Evolutionary conservation across 2,113 vertebrate species (phyloP), one percentile per base, ranked within the genome.

Genomic region (Sturnus vulgaris): DNA sequence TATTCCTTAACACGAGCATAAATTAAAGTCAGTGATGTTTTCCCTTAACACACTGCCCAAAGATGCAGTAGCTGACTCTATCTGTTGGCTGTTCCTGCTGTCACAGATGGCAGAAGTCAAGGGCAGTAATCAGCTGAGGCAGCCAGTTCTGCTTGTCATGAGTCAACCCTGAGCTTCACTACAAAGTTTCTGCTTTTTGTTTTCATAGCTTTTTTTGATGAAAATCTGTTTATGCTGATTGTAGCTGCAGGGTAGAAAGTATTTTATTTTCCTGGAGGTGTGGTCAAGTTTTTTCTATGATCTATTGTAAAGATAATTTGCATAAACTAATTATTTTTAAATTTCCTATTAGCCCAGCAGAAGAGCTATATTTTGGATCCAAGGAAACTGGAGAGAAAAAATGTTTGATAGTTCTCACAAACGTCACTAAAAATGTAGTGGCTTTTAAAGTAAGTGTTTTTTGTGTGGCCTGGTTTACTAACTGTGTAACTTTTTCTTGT

Each of bases 291-390:
- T 83, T 71, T 87, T 71, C 53, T 93, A 8, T 71, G n/a, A 15
- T 76, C 13, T 14, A 4, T 46, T 55, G 2, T 77, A 70, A 73
- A 65, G 8, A 35, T 50, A 70, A 66, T 47, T 39, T 47, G 23
- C 71, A 78, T 15, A 88, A 91, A 53, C 56, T 81, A 81, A 86
- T 57, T 95, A 0, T 75, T 93, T 79, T 88, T 8, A 23, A 55
- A 72, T 87, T 97, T 93, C 79, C 70, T 77, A 52, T 22, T 96
- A 99, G 99, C 97, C 99, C 99, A n/a, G 98, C 99, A 39, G 99
- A 99, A 95, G 99, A 99, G 92, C 97, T 99, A 1, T 98, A 98
- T 97, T 99, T 99, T 96, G 99, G 99, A 86, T 98, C 98, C 73
- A 98, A 98, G 94, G 99, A 99, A 86, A 98, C 97, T 3, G 98